Percentiles rank a stretch among this genome's conserved stretches.
These are phyloP conservation scores for Papilio protenor DNA, from an alignment of 2,888 invertebrate genomes.

Conservation along the genomic window DNA sequence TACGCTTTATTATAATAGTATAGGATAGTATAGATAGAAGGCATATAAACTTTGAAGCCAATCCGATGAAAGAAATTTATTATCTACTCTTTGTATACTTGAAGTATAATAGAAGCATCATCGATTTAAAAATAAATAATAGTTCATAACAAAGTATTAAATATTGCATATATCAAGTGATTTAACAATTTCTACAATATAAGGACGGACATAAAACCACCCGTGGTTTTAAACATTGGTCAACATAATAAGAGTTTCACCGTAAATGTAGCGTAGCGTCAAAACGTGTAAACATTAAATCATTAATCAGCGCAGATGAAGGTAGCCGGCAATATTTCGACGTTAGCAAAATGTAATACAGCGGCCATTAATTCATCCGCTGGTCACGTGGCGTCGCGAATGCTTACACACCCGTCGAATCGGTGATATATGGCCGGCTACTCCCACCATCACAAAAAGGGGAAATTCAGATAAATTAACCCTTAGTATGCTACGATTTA, in stretches of 20 bases:
- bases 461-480: conserved; percentile 34
- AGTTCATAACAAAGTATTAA: not conserved
- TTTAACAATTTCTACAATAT: not conserved
- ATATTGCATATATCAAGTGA: not conserved
- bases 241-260: conserved; percentile 8
- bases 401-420: conserved; percentile 72
- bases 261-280: conserved; percentile 13
- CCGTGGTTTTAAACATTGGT: not conserved
- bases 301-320: conserved; percentile 41
- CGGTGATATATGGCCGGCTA: conserved; percentile 63
- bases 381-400: conserved; percentile 68
- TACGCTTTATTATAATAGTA: no score
- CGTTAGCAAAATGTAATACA: conserved; percentile 68
- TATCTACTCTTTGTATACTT: not conserved
- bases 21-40: no score
- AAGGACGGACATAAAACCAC: not conserved
- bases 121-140: not conserved
- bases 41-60: not conserved
- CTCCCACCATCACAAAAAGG: conserved; percentile 42
- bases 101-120: not conserved
- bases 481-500: conserved; percentile 20
- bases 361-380: conserved; percentile 67
- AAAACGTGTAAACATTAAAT: conserved; percentile 37
- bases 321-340: conserved; percentile 61
- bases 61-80: no score